Evolutionary conservation across 2,888 invertebrate genomes (phyloP), one percentile per base, ranked within the genome.

Genomic region (Lobophora halterata): DNA sequence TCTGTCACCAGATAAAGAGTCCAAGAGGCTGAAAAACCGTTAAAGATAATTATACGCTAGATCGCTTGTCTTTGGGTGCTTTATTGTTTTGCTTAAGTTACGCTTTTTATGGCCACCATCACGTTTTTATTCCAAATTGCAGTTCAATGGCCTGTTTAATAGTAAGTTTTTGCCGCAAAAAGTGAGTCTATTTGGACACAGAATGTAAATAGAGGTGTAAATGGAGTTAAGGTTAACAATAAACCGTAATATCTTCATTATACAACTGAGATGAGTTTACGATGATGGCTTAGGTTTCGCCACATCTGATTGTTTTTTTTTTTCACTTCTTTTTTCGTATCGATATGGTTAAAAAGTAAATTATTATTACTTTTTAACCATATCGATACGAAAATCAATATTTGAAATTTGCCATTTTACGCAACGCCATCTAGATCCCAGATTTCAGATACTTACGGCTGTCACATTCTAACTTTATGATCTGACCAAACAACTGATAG

Each of bases 11-110:
- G 25, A 41, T 18, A 44, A 40, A 39, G 35, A 24, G 25, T 13
- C 19, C 13, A 20, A 8, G 17, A 9, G 4, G 16, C 35, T 40
- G 42, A 28, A 31, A 38, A 44, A 52, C 54, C 46, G 56, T 56
- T 52, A 54, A 46, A 50, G 45, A 45, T 41, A 50, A 56, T 56
- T 56, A 52, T 46, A 47, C 52, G 55, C 43, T 33, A 46, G 40
- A 47, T 38, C 50, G 42, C 40, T 47, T 44, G 54, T 49, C 46
- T 50, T 45, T 46, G 28, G 33, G 38, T 27, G 41, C 37, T 41
- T 35, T 46, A 37, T 53, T 48, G 37, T 50, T 51, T 53, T 41
- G 45, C 42, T 28, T 18, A 16, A 29, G 13, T 16, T 33, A 30
- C 45, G 26, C 32, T 43, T 50, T 46, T 50, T 49, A 36, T 41